Conservation (phyloP, 2,888 invertebrate genomes). For the Dyspetes luteomarginatus region DNA sequence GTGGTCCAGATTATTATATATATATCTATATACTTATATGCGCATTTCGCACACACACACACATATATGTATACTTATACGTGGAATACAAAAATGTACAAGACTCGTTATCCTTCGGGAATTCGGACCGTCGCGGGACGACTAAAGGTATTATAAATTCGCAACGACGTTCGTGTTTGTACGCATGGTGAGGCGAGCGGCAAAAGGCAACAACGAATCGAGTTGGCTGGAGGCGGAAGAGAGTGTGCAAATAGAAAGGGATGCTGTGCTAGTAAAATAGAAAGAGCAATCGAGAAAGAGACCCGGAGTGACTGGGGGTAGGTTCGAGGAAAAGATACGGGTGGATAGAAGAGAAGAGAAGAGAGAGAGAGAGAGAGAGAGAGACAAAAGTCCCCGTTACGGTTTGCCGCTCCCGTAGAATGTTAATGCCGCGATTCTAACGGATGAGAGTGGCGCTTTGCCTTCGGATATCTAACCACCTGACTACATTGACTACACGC, state of each 20-base stretch:
- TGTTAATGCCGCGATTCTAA: constrained; percentile 68
- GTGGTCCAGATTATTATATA: background rate
- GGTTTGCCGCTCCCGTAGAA: constrained; percentile 68
- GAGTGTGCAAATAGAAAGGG: constrained; percentile 11
- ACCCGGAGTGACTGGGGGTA: constrained; percentile 33
- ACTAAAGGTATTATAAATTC: constrained; percentile 79
- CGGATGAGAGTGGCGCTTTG: constrained; percentile 68
- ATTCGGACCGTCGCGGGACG: constrained; percentile 69
- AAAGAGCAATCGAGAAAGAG: constrained; percentile 49
- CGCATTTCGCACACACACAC: too few relatives aligned
- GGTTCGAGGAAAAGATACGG: constrained; percentile 33
- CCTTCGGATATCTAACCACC: constrained; percentile 63
- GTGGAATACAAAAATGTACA: background rate
- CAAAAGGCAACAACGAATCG: constrained; percentile 38
- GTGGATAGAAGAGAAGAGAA: constrained; percentile 13
- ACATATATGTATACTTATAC: background rate
- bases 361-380: constrained; percentile 27
- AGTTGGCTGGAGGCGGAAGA: constrained; percentile 41
- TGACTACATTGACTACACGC: constrained; percentile 60
- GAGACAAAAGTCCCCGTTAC: constrained; percentile 60
- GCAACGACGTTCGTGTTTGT: constrained; percentile 74
- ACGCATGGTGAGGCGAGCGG: constrained; percentile 57
- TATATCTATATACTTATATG: background rate
- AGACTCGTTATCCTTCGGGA: constrained; percentile 43
- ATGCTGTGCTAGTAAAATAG: constrained; percentile 44